Conservation (phyloP, 2,888 invertebrate genomes). For the Argyra leucocephala region DNA sequence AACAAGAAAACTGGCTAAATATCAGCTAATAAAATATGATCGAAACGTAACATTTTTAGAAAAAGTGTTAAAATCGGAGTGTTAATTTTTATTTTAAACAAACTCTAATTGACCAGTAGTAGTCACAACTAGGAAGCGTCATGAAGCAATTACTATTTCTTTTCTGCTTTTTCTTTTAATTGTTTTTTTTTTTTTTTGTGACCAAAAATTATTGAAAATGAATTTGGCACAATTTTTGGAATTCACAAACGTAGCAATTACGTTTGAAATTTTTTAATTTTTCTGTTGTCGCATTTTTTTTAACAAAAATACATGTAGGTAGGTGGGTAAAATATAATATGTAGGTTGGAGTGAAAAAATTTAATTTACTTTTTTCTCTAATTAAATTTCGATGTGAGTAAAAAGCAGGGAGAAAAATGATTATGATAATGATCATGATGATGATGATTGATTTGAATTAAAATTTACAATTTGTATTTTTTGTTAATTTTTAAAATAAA, state of each 20-base stretch:
- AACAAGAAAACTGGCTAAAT: background rate
- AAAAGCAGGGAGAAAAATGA: too few relatives aligned
- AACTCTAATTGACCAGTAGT: too few relatives aligned
- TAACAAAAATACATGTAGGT: background rate
- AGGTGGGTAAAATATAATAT: background rate
- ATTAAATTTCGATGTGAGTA: too few relatives aligned
- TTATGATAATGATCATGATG: too few relatives aligned
- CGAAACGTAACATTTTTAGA: background rate
- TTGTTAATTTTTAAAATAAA: too few relatives aligned
- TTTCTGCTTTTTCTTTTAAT: background rate
- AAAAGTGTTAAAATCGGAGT: background rate
- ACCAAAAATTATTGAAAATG: background rate
- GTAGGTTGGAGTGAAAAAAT: background rate
- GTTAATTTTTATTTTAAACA: too few relatives aligned
- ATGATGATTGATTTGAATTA: too few relatives aligned
- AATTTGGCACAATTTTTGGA: constrained; percentile 4
- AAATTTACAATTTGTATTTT: too few relatives aligned
- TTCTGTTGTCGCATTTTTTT: too few relatives aligned
- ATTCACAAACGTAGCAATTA: background rate
- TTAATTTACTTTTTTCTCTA: background rate
- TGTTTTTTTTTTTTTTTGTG: background rate
- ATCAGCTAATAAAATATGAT: background rate
- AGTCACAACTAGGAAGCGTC: too few relatives aligned
- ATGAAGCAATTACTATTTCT: background rate
- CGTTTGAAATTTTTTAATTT: background rate